Evolutionary conservation across 2,113 vertebrate species (phyloP).

Genomic region (Electrona antarctica): DNA sequence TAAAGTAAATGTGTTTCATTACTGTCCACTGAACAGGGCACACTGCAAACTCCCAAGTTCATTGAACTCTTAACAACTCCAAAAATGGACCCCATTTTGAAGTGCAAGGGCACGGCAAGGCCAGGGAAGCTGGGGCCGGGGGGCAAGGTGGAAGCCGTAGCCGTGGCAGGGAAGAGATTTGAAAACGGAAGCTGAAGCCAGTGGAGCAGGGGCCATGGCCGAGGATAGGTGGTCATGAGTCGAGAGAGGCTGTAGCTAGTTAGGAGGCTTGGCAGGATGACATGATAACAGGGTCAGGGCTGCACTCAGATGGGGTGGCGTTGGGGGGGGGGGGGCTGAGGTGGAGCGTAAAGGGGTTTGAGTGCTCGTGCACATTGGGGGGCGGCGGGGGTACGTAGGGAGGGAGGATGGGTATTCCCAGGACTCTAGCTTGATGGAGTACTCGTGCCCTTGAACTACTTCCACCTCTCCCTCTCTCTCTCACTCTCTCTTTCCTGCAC

Average conservation of each 20-base stretch:
- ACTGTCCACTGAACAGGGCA: too few species aligned
- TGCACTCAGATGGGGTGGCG: conserved; percentile 24
- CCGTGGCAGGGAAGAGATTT: conserved; percentile 31
- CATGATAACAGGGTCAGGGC: conserved; percentile 29
- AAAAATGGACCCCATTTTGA: too few species aligned
- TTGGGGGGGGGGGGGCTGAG: conserved; percentile 14
- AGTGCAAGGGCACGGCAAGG: conserved; percentile 17
- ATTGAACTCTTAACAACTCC: too few species aligned
- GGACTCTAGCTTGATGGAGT: conserved; percentile 73
- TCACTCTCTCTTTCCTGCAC: conserved; percentile 32
- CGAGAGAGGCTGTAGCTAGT: neutral
- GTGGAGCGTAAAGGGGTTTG: conserved; percentile 18
- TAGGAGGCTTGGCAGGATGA: conserved; percentile 14
- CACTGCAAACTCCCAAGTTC: too few species aligned
- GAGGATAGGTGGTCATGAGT: neutral
- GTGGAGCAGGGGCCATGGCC: neutral
- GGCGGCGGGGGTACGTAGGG: neutral
- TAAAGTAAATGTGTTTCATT: too few species aligned
- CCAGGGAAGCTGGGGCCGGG: conserved; percentile 34
- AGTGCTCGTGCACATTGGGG: conserved; percentile 32
- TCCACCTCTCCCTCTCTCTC: conserved; percentile 37
- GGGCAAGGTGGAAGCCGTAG: conserved; percentile 23
- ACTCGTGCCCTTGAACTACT: conserved; percentile 72
- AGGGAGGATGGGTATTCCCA: conserved; percentile 60
- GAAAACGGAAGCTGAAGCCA: conserved; percentile 31